phyloP scores from a whole-genome alignment of 2,113 vertebrate genomes.

The Sinocyclocheilus grahami region DNA sequence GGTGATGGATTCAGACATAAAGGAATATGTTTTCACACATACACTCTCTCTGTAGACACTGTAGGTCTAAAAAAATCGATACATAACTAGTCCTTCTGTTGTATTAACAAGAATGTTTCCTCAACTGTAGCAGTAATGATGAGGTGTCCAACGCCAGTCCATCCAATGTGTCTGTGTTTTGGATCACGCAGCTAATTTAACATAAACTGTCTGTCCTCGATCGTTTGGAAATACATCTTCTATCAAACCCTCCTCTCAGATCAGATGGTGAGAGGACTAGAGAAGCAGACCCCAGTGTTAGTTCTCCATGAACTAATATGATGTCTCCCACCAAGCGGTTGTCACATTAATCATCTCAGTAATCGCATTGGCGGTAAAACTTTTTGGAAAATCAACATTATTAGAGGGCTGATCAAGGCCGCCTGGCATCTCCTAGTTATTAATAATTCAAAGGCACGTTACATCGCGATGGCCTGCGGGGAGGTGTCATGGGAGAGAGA shows the following conservation, averaged over 20 bases:
- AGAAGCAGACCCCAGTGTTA: conserved; percentile 18
- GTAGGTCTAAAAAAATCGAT: neutral
- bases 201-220: neutral
- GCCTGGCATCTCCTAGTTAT: conserved; percentile 52
- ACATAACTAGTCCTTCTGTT: neutral
- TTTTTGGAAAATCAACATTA: conserved; percentile 57
- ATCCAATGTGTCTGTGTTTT: neutral
- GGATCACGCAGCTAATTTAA: conserved; percentile 15
- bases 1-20: neutral
- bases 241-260: conserved; percentile 17
- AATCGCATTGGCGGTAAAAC: conserved; percentile 57
- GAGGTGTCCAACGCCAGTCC: neutral
- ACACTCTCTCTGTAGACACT: neutral
- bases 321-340: conserved; percentile 56
- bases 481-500: conserved; percentile 62
- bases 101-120: neutral
- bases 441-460: conserved; percentile 64
- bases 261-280: neutral
- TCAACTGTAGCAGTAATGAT: neutral
- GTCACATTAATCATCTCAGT: conserved; percentile 66
- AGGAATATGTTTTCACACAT: neutral
- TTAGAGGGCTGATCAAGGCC: conserved; percentile 57
- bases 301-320: conserved; percentile 59
- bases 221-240: neutral
- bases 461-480: conserved; percentile 49